Evolutionary conservation across 2,888 invertebrate genomes (phyloP).

Genomic region (Agonum fuliginosum): DNA sequence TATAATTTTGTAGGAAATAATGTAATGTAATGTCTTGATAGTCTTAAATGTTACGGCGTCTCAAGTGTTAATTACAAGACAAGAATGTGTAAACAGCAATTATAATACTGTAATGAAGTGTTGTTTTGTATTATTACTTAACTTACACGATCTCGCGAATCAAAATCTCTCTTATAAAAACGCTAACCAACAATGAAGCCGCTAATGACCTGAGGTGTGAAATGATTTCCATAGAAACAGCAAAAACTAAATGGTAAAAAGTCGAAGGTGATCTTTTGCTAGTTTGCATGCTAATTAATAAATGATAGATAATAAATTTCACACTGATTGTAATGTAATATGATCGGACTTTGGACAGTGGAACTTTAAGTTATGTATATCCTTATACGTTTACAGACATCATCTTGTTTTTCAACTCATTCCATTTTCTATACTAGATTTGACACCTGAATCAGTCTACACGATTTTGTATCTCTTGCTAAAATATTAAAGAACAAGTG

Average conservation of each 20-base stretch:
- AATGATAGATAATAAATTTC: not conserved
- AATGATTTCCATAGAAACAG: not conserved
- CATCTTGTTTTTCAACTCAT: constrained; percentile 3
- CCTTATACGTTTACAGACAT: too few relatives aligned
- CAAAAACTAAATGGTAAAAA: not conserved
- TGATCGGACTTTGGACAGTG: not conserved
- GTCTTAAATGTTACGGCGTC: not conserved
- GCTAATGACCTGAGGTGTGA: not conserved
- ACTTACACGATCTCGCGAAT: too few relatives aligned
- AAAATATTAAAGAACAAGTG: too few relatives aligned
- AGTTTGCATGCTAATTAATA: not conserved
- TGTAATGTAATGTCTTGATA: not conserved
- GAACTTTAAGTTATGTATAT: too few relatives aligned
- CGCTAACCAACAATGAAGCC: not conserved
- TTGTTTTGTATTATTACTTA: not conserved
- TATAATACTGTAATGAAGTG: not conserved
- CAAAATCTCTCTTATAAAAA: not conserved
- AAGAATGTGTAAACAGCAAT: not conserved
- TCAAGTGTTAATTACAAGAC: not conserved
- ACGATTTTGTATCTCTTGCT: too few relatives aligned
- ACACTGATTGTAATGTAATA: not conserved
- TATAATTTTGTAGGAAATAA: not conserved
- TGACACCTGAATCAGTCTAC: too few relatives aligned
- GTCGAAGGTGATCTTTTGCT: not conserved
- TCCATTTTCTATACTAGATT: too few relatives aligned